A percentile compares a stretch with the other conserved stretches of the same genome.
Evolutionary conservation across 2,888 invertebrate species (phyloP).

Genomic region (Xestia c-nigrum): DNA sequence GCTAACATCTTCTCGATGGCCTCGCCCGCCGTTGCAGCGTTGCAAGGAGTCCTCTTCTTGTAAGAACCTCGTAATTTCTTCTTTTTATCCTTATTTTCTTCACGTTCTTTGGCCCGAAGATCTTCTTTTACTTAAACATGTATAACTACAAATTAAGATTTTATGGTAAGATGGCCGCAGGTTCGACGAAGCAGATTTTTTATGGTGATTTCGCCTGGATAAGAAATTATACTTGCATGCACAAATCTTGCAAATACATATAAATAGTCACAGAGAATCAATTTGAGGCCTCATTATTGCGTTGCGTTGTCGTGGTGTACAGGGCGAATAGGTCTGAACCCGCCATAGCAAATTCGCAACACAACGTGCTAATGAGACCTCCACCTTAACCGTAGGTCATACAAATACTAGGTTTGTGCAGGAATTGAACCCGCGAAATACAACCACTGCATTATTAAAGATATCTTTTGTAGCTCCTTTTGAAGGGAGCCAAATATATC

Average conservation of each 20-base stretch:
- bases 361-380: too few species aligned
- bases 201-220: not conserved
- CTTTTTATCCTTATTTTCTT: slow-evolving; percentile 96
- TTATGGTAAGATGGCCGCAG: slow-evolving; percentile 10
- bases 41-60: slow-evolving; percentile 91
- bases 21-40: slow-evolving; percentile 94
- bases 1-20: slow-evolving; percentile 98
- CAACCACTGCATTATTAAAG: not conserved
- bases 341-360: too few species aligned
- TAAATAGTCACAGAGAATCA: not conserved
- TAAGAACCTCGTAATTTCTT: slow-evolving; percentile 93
- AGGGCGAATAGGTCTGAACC: too few species aligned
- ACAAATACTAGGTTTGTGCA: not conserved
- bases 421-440: not conserved
- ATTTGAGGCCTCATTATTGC: too few species aligned
- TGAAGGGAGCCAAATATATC: not conserved
- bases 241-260: too few species aligned
- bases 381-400: not conserved
- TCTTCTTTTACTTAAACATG: slow-evolving; percentile 94
- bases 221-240: not conserved
- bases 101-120: slow-evolving; percentile 94
- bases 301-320: too few species aligned
- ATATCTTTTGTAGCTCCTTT: not conserved
- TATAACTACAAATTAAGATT: slow-evolving; percentile 53
- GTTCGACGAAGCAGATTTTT: not conserved